These are phyloP conservation scores for Pheosia gnoma DNA, from an alignment of 2,888 invertebrate genomes.

Conservation along the genomic window DNA sequence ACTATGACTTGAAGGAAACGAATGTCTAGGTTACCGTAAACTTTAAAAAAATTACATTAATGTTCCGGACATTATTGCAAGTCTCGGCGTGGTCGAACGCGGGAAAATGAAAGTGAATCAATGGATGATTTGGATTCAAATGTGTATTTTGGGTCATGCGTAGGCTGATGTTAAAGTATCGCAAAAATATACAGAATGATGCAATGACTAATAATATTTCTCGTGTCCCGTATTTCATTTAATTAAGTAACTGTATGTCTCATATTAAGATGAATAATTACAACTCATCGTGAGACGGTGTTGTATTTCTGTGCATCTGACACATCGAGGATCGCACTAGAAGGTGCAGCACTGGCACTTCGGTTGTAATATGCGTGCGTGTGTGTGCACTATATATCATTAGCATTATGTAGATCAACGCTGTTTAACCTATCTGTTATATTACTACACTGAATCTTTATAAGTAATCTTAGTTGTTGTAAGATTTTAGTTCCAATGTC, in stretches of 20 bases:
- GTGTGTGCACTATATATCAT: not conserved
- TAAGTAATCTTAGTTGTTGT: no score
- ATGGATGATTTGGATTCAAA: no score
- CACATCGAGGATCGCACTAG: conserved; percentile 31
- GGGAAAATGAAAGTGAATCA: no score
- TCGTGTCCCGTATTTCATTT: not conserved
- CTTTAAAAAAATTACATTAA: no score
- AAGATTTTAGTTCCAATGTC: no score
- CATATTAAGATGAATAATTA: conserved; percentile 17
- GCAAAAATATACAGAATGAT: not conserved
- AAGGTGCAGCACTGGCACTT: conserved; percentile 12
- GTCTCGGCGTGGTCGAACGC: no score
- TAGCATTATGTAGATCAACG: not conserved
- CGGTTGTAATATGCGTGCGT: not conserved
- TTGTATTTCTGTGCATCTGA: conserved; percentile 33
- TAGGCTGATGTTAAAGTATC: no score
- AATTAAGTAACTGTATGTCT: not conserved
- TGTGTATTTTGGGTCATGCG: no score
- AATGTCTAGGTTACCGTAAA: no score
- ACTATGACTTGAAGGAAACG: no score
- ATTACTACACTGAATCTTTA: not conserved
- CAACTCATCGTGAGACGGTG: conserved; percentile 26
- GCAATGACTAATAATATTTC: not conserved
- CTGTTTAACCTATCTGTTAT: not conserved
- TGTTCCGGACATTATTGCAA: no score